Evolutionary conservation across 1,140 invertebrate genomes (phyloP), one percentile per base, ranked within the genome.

Genomic region (Zaprionus ghesquierei): DNA sequence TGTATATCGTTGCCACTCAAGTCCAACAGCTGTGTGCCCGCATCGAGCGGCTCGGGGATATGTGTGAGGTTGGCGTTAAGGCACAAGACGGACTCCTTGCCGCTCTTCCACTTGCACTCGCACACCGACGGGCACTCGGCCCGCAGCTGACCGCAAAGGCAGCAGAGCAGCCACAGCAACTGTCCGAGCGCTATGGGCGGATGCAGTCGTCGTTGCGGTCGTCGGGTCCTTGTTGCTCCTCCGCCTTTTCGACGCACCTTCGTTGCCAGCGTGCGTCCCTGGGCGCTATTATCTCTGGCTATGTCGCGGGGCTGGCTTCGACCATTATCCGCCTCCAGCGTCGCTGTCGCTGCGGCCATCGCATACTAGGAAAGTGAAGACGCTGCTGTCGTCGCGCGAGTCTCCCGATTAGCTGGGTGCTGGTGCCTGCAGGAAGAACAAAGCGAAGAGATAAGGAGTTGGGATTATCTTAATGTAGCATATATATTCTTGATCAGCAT

Each of bases 71-170:
- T 95, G 60, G 95, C 95, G 85, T 94, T 94, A 59, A 94, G 93
- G 92, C 96, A 97, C 68, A 96, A 93, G 44, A 95, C 96, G 27
- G 95, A 96, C 92, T 96, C 95, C 92, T 97, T 97, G 72, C 96
- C 96, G 84, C 94, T 95, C 89, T 96, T 96, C 96, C 96, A 97
- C 91, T 96, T 96, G 93, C 96, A 97, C 90, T 96, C 95, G 92
- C 96, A 97, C 70, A 94, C 93, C 51, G 93, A 93, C 25, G 95
- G 95, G 90, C 95, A 96, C 75, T 94, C 94, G 79, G 93, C 93
- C 29, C 77, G 50, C 71, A 91, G 62, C 74, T 91, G 82, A 41
- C 85, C 69, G 41, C 41, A 46, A 18, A 79, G 75, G 51, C 64
- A 81, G 76, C 86, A 89, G 12, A 91, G 70, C 60, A 91, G 85